Base-by-base conservation (phyloP, 2,888 invertebrate species). In the Microctonus hyperodae region DNA sequence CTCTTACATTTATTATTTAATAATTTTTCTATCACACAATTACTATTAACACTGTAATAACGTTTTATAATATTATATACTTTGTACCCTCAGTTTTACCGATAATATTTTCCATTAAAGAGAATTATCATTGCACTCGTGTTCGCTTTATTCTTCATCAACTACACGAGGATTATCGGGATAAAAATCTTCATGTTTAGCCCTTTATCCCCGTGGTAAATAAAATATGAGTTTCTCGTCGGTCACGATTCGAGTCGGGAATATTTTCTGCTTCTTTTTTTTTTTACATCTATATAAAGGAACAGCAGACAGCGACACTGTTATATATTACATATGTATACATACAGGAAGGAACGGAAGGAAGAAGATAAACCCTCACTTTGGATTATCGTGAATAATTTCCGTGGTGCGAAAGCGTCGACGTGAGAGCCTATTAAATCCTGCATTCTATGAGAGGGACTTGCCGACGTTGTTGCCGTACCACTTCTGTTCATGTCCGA, bases 331-430 rank as follows among this genome's bases (percentile, higher is more conserved):
- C 7, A 28, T 16, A 50, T 40, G 48, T 57, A 53, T 62, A 40
- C 20, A 16, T 51, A 31, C 6, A 23, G 33, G 11, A 58, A 35
- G 35, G 28, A 59, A 55, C 22, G 33, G 23, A 53, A 37, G 62
- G 23, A 59, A 51, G 50, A 25, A 33, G 51, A 50, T 33, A 61
- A 62, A 62, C 33, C 66, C 55, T 53, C 55, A 35, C 55, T 53
- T 57, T 23, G 68, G 72, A 70, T 72, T 72, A 70, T 64, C 62
- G 44, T 70, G 72, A 70, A 72, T 70, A 69, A 70, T 72, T 72
- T 72, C 63, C 28, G 63, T 55, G 40, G 35, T 35, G 66, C 40
- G 55, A 61, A 57, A 61, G 61, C 61, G 66, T 44, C 61, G 60
- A 66, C 61, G 66, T 58, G 57, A 33, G 51, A 67, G 62, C 62